These are phyloP conservation scores for Camelus dromedarius DNA, from an alignment of 2,113 vertebrate genomes.

Conservation along the genomic window DNA sequence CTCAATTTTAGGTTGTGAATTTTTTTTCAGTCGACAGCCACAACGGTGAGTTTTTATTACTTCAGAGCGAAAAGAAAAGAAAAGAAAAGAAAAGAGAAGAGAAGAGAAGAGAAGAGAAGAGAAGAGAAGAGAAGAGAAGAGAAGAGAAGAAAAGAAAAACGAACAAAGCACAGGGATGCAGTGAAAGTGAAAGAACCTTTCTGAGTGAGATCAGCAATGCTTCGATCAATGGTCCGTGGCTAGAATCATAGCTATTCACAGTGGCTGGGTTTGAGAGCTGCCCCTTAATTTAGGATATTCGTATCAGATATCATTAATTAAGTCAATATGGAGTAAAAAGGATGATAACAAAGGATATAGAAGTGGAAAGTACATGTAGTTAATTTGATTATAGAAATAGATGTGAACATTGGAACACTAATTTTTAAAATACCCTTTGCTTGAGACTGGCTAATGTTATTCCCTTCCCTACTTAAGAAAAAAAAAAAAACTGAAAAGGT, in stretches of 20 bases:
- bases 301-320: background rate
- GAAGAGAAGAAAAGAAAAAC: background rate
- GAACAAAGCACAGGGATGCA: background rate
- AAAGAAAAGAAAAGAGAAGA: too few species aligned
- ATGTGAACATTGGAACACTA: background rate
- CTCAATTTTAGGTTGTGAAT: too few species aligned
- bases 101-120: background rate
- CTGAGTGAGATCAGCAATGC: background rate
- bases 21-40: background rate
- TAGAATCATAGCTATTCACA: background rate
- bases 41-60: background rate
- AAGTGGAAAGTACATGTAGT: background rate
- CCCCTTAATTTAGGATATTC: background rate
- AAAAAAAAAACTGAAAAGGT: background rate
- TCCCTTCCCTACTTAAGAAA: background rate
- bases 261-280: background rate
- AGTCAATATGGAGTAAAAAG: background rate
- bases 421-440: slow-evolving; percentile 5
- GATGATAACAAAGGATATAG: background rate
- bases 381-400: background rate
- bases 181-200: background rate
- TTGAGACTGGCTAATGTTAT: background rate
- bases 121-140: background rate
- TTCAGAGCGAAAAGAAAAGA: background rate
- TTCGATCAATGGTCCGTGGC: background rate